Evolutionary conservation across 2,797 vertebrate genomes (phyloP), one percentile per base, ranked within the genome.

Genomic region (Danio kyathit): DNA sequence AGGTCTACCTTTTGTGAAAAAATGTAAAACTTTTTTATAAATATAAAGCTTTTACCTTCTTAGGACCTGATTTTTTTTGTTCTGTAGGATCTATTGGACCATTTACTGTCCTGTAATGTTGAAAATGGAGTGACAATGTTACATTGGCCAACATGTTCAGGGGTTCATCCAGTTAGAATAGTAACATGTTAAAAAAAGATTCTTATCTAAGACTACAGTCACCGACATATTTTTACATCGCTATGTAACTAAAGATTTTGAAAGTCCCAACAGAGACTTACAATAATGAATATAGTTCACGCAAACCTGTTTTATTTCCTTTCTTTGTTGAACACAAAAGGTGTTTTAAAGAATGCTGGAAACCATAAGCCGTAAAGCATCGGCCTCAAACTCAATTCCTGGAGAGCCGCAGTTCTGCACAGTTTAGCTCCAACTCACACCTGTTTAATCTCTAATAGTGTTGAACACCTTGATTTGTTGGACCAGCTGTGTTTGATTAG

Each of bases 61-160:
- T 19, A 21, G 16, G n/a, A 72, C 11, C 44, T 61, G 29, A 48
- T 7, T n/a, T 56, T 56, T 16, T 72, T 40, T 7, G 5, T 19
- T 49, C 6, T 74, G 29, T 54, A 6, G 60, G n/a, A 76, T 14
- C 21, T 49, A 10, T 48, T 29, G 13, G 5, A 49, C 44, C 21
- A 12, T 74, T 74, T 49, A 14, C 16, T 43, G 38, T 41, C 2
- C n/a, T 21, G 12, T 56, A 9, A n/a, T 21, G n/a, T 43, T 71
- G 17, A 44, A 66, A 14, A 44, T 38, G 63, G 51, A 21, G 51
- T 77, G 75, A 38, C 46, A 57, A 57, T 67, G 75, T 67, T 67
- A 59, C 52, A 16, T 67, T 76, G n/a, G 38, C 46, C 46, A 40
- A 74, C 10, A 51, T 49, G 44, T 17, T 46, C 10, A 51, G 1